A percentile compares a stretch with the other conserved stretches of the same genome.
These are phyloP conservation scores for Hippopotamyrus pictus DNA, from an alignment of 2,797 vertebrate species.

Conservation along the genomic window DNA sequence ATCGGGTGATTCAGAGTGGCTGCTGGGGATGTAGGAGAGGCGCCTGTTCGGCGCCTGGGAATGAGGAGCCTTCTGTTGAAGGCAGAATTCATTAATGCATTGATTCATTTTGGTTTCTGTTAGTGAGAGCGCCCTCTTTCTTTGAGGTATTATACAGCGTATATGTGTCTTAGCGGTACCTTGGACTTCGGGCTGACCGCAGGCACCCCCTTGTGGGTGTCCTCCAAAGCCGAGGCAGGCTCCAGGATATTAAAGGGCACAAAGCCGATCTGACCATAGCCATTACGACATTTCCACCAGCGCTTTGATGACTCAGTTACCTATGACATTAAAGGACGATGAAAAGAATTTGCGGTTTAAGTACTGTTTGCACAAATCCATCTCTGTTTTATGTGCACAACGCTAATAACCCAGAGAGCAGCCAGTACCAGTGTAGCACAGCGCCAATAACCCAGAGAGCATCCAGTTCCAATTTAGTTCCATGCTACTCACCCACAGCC, in stretches of 20 bases:
- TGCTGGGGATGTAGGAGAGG: constrained; percentile 46
- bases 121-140: not conserved
- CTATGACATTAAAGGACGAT: constrained; percentile 68
- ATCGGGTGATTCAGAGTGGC: constrained; percentile 16
- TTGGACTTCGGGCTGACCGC: constrained; percentile 42
- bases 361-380: constrained; percentile 69
- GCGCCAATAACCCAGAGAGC: not conserved
- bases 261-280: constrained; percentile 70
- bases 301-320: constrained; percentile 78
- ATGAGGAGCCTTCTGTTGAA: not conserved
- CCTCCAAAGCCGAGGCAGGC: constrained; percentile 37
- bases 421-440: not conserved
- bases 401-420: not conserved
- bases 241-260: constrained; percentile 84
- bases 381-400: constrained; percentile 82
- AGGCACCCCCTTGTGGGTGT: constrained; percentile 22
- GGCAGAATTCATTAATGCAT: constrained; percentile 11
- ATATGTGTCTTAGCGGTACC: constrained; percentile 39
- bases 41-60: constrained; percentile 15
- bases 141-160: not conserved
- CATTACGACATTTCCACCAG: constrained; percentile 86
- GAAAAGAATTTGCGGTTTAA: constrained; percentile 44
- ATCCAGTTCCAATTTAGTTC: not conserved
- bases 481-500: not conserved
- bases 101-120: constrained; percentile 8